A percentile compares a stretch with the other conserved stretches of the same genome.
Conservation (phyloP, 92 coral and sea anemone species). For the Actinernus sp. region DNA sequence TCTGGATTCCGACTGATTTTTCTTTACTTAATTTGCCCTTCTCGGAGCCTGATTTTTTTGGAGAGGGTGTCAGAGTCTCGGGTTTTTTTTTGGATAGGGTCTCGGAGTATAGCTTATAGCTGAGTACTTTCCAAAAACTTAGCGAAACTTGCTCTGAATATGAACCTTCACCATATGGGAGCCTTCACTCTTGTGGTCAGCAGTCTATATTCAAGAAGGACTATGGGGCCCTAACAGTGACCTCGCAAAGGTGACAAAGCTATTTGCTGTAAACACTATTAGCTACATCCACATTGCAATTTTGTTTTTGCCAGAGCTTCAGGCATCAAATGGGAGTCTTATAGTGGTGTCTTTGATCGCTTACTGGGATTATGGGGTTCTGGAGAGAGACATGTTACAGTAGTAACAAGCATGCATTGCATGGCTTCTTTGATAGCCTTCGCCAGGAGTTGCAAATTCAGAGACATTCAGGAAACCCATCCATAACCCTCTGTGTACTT, state of each 20-base stretch:
- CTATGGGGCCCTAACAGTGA: conserved; percentile 81
- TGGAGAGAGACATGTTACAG: conserved; percentile 76
- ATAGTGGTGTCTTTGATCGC: conserved; percentile 77
- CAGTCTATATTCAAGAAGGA: too few relatives aligned
- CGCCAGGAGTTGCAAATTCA: conserved; percentile 81
- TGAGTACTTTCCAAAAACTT: too few relatives aligned
- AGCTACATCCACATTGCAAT: conserved; percentile 91
- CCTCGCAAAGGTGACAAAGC: conserved; percentile 52
- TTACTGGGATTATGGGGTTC: conserved; percentile 49
- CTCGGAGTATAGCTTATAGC: too few relatives aligned
- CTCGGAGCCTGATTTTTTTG: too few relatives aligned
- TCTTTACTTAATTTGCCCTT: too few relatives aligned
- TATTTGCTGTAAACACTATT: conserved; percentile 82
- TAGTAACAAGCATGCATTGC: conserved; percentile 84
- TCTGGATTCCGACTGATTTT: too few relatives aligned
- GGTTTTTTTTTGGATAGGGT: too few relatives aligned
- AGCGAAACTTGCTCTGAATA: too few relatives aligned
- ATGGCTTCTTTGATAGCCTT: conserved; percentile 84
- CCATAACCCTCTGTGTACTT: conserved; percentile 73
- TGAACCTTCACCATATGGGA: too few relatives aligned
- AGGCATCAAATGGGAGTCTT: conserved; percentile 73
- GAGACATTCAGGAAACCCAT: conserved; percentile 34
- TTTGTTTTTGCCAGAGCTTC: conserved; percentile 73
- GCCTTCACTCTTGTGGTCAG: too few relatives aligned
- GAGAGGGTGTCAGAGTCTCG: too few relatives aligned